Conservation (phyloP, 2,113 vertebrate species). For the Eurystomus gularis region DNA sequence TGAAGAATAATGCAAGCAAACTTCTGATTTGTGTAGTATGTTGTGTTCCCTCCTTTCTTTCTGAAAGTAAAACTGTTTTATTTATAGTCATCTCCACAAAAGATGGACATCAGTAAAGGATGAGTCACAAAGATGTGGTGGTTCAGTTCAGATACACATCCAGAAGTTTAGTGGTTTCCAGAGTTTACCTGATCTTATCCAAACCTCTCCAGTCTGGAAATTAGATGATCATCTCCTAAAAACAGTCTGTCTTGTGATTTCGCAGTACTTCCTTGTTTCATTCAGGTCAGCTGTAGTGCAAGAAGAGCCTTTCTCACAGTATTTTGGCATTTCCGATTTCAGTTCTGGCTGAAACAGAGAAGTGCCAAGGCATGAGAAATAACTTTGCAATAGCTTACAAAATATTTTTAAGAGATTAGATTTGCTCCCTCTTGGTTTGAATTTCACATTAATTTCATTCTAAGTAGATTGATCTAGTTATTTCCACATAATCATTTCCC, state of each 20-base stretch:
- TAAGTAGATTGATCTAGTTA: neutral
- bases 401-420: neutral
- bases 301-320: constrained; percentile 11
- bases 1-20: neutral
- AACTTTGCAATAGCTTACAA: neutral
- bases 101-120: neutral
- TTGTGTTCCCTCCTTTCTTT: neutral
- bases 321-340: constrained; percentile 41
- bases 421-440: neutral
- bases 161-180: neutral
- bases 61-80: neutral
- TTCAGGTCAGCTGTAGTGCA: constrained; percentile 11
- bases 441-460: neutral
- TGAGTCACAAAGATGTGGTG: neutral
- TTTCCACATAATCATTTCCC: neutral
- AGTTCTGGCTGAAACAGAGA: constrained; percentile 36
- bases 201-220: neutral
- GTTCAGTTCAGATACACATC: neutral
- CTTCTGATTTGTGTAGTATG: neutral
- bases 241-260: neutral
- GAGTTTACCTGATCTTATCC: neutral
- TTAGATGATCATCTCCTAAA: neutral
- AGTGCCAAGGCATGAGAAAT: neutral
- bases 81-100: neutral
- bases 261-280: constrained; percentile 35